A percentile compares a stretch with the other conserved stretches of the same genome.
Conservation (phyloP, 2,113 vertebrate species). For the Pseudorectes ferrugineus region DNA sequence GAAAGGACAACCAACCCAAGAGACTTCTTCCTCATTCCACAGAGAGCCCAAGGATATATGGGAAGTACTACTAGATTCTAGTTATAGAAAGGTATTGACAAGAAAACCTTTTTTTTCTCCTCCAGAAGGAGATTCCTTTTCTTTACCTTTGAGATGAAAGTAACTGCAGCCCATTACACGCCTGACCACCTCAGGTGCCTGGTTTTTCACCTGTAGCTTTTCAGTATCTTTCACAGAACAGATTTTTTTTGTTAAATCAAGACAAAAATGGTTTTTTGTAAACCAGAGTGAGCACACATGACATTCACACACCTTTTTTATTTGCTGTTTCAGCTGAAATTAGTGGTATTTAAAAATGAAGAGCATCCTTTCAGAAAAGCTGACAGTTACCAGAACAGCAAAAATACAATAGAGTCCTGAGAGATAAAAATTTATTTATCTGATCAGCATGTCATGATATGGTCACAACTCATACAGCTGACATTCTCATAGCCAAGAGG, state of each 20-base stretch:
- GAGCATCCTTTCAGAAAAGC: neutral
- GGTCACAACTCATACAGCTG: constrained; percentile 68
- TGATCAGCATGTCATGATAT: constrained; percentile 71
- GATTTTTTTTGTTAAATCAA: neutral
- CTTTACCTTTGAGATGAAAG: neutral
- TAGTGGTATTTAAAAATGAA: constrained; percentile 29
- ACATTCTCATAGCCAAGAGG: constrained; percentile 71
- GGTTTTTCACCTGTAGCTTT: neutral
- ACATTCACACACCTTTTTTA: neutral
- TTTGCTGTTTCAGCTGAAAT: constrained; percentile 39
- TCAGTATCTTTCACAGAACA: neutral
- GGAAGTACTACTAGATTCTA: neutral
- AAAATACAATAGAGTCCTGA: constrained; percentile 64
- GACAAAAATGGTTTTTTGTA: neutral
- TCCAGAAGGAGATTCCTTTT: neutral
- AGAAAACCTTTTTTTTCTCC: neutral
- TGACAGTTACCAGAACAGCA: neutral
- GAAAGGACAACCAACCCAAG: neutral
- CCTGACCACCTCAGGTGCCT: neutral
- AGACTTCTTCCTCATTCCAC: neutral
- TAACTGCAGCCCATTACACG: fast-evolving
- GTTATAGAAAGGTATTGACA: neutral
- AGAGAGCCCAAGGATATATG: neutral
- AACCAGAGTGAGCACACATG: neutral
- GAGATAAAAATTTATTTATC: constrained; percentile 74